These are phyloP conservation scores for Nycteola revayana DNA, from an alignment of 2,888 invertebrate genomes.

Conservation along the genomic window DNA sequence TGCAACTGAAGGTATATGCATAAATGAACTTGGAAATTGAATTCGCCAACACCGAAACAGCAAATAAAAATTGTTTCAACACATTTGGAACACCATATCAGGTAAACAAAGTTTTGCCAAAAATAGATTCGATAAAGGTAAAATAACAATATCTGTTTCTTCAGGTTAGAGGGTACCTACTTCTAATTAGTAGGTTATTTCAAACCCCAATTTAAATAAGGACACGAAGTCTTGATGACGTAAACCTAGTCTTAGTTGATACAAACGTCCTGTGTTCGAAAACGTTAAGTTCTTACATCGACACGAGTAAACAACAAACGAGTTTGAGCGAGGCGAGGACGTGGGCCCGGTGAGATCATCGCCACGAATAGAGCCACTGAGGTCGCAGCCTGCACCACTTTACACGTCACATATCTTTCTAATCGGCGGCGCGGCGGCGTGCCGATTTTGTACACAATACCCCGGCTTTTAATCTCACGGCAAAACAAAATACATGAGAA, in stretches of 20 bases:
- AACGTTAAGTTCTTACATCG: slow-evolving; percentile 66
- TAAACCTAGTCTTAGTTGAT: slow-evolving; percentile 50
- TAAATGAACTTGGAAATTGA: no score
- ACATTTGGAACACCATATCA: no score
- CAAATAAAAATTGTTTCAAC: no score
- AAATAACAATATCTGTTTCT: no score
- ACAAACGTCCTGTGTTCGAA: slow-evolving; percentile 61
- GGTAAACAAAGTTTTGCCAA: no score
- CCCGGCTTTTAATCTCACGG: slow-evolving; percentile 52
- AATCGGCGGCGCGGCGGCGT: slow-evolving; percentile 69
- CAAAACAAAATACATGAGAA: slow-evolving; percentile 39
- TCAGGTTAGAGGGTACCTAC: no score
- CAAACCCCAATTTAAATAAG: slow-evolving; percentile 14
- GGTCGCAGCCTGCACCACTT: slow-evolving; percentile 73
- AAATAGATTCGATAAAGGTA: no score
- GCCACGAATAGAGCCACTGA: slow-evolving; percentile 67
- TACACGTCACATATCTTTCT: slow-evolving; percentile 70
- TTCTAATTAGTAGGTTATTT: no score
- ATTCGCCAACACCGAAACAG: no score
- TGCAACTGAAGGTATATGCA: no score
- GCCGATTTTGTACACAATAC: slow-evolving; percentile 63
- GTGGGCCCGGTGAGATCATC: slow-evolving; percentile 78
- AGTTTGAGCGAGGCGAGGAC: slow-evolving; percentile 74
- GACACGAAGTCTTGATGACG: slow-evolving; percentile 46
- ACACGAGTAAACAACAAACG: slow-evolving; percentile 76